Evolutionary conservation across 35 echinoderm and acorn worm species (phyloP).

Genomic region (Anneissia japonica): DNA sequence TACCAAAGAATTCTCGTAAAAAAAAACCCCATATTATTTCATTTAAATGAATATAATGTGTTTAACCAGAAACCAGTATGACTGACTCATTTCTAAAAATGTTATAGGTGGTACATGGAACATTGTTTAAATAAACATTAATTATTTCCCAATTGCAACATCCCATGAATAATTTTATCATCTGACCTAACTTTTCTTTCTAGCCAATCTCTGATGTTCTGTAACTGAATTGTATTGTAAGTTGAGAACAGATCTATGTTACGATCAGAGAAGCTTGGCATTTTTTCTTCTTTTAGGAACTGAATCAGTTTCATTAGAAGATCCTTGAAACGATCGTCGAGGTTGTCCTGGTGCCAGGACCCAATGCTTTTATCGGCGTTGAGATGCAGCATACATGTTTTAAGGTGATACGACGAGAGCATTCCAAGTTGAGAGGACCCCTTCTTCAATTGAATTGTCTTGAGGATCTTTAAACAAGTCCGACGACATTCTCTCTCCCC

Average conservation of each 20-base stretch:
- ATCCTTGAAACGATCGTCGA: neutral
- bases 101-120: too few relatives aligned
- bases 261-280: neutral
- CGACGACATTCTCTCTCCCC: neutral
- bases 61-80: too few relatives aligned
- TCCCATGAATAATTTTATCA: too few relatives aligned
- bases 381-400: neutral
- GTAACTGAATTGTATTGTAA: too few relatives aligned
- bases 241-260: neutral
- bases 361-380: neutral
- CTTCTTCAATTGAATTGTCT: neutral
- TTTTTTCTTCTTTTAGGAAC: neutral
- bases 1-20: too few relatives aligned
- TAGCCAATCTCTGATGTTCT: too few relatives aligned
- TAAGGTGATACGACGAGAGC: neutral
- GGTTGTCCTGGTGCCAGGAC: neutral
- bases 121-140: too few relatives aligned
- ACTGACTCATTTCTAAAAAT: too few relatives aligned
- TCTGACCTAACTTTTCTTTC: too few relatives aligned
- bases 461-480: neutral
- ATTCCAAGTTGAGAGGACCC: neutral
- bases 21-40: too few relatives aligned
- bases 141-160: too few relatives aligned
- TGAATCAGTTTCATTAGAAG: neutral
- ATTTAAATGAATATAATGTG: too few relatives aligned